Base-by-base conservation (phyloP, 2,113 vertebrate species). In the Lanius collurio region DNA sequence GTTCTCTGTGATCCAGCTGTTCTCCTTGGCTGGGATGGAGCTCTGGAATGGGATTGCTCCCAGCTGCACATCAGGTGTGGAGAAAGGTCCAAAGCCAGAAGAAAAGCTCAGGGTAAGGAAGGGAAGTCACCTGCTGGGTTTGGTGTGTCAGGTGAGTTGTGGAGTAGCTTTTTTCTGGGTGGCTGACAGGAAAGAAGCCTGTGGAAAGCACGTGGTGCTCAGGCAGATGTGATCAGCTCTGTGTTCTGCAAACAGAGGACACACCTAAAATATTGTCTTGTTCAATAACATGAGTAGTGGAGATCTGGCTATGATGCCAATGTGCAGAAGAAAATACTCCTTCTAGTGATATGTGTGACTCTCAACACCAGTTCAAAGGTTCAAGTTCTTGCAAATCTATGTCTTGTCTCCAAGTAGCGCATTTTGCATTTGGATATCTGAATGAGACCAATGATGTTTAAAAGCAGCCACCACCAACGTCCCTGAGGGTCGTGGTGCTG, bases 401-500 rank as follows among this genome's bases (percentile, higher is more conserved):
- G 47, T 35, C 27, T 39, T 15, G 13, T 24, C 26, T 80, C 42
- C 0, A 0, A 5, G 13, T 6, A 46, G 7, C 1, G 2, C 19
- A 8, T 39, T 92, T 41, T 62, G 59, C 21, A 41, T 65, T 47
- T 62, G 77, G 50, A 4, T 56, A 30, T 41, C 64, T 77, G 63
- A 69, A 83, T 0, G 2, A 77, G 28, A 49, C 0, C 3, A 50
- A 6, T 23, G 28, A 13, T 55, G 16, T 76, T 69, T 42, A 60
- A 83, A 85, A 81, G 35, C 62, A 57, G 39, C 16, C 3, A 1
- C 42, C 6, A 1, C 9, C 0, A 2, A 21, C 14, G 37, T 53
- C 64, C 46, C 33, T 0, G 1, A 53, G 30, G 35, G 55, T 20
- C 2, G 0, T 0, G 0, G 11, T 11, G 46, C 76, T n/a, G 35